Evolutionary conservation across 1,140 invertebrate species (phyloP).

Genomic region (Ceratosolen fusciceps): DNA sequence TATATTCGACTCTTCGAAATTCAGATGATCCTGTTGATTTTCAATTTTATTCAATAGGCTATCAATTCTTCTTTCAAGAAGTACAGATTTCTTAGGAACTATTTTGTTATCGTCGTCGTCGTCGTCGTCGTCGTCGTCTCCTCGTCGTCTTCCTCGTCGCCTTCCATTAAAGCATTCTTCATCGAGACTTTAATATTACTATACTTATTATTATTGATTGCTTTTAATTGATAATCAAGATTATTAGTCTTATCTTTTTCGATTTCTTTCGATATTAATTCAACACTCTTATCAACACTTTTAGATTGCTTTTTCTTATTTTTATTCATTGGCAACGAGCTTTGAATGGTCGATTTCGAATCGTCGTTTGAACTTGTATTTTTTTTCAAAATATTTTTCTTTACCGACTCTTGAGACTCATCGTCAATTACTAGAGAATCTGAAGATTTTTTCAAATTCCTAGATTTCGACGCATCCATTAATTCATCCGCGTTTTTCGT

Average conservation of each 20-base stretch:
- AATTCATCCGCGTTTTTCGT: conserved; percentile 4
- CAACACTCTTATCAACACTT: background rate
- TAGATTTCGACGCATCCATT: background rate
- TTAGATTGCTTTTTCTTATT: conserved; percentile 5
- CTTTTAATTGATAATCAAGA: background rate
- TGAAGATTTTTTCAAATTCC: background rate
- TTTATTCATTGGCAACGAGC: background rate
- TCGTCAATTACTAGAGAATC: background rate
- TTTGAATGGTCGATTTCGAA: background rate
- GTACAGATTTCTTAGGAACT: background rate
- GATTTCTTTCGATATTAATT: conserved; percentile 23
- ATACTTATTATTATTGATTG: background rate
- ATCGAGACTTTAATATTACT: background rate
- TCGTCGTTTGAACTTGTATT: background rate
- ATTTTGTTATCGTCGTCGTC: background rate
- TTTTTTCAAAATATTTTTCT: background rate
- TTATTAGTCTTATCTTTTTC: background rate
- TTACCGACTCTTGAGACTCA: background rate
- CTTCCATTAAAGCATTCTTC: background rate
- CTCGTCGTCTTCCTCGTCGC: too few relatives aligned
- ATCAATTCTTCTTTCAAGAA: background rate
- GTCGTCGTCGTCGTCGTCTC: too few relatives aligned
- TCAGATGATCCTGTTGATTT: background rate
- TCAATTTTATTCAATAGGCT: background rate
- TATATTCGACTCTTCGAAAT: background rate